Percentiles rank a stretch among this genome's conserved stretches.
Conservation (phyloP, 2,113 vertebrate genomes). For the Chloroceryle aenea region DNA sequence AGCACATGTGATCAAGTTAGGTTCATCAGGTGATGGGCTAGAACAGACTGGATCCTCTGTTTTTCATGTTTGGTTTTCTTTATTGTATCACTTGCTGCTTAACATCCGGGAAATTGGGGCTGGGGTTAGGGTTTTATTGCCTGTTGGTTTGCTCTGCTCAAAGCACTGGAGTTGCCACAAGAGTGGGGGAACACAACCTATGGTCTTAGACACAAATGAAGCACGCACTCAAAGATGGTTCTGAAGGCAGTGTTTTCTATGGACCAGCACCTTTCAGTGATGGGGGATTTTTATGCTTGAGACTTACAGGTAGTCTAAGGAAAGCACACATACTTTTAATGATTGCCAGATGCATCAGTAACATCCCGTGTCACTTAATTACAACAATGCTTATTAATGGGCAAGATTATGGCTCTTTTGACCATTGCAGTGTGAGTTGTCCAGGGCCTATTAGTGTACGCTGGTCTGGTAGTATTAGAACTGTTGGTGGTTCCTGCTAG, state of each 20-base stretch:
- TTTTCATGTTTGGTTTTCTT: neutral
- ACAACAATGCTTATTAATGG: neutral
- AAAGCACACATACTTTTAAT: neutral
- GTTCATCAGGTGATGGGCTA: neutral
- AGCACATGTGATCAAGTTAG: fast-evolving
- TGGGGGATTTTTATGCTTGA: neutral
- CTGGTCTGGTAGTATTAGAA: neutral
- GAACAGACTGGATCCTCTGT: neutral
- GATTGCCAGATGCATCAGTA: neutral
- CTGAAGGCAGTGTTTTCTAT: neutral
- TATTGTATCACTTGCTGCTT: neutral
- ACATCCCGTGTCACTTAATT: neutral
- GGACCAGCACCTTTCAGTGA: neutral
- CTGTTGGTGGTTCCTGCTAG: neutral
- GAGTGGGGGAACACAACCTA: fast-evolving
- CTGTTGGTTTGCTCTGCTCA: neutral
- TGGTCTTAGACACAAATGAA: neutral
- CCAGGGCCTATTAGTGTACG: fast-evolving
- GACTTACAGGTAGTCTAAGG: neutral
- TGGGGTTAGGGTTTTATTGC: neutral
- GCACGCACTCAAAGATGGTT: neutral
- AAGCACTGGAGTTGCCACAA: neutral
- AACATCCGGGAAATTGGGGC: neutral
- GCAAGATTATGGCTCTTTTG: neutral
- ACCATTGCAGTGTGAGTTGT: fast-evolving